Conservation (phyloP, 2,797 vertebrate species). For the Tangara arthus region DNA sequence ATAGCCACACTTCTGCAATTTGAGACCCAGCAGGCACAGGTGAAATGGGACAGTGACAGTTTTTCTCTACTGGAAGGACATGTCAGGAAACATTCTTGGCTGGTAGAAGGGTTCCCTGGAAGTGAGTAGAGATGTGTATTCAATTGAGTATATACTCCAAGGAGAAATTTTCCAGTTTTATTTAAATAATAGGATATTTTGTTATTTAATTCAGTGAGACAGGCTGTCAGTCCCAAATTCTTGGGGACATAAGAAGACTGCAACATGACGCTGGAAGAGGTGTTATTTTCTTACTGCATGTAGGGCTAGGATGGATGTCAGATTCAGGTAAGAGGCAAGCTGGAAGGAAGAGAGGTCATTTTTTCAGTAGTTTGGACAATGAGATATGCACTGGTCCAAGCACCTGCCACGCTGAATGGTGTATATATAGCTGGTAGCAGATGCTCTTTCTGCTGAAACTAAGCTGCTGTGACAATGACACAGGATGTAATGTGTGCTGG, state of each 20-base stretch:
- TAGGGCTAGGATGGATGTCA: not conserved
- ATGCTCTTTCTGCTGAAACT: not conserved
- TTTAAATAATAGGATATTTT: not conserved
- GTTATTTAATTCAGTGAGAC: not conserved
- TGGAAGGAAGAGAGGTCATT: not conserved
- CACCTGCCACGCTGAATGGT: not conserved
- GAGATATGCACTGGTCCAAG: not conserved
- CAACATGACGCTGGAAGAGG: not conserved
- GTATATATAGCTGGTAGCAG: not conserved
- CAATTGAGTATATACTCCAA: not conserved
- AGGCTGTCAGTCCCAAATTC: not conserved
- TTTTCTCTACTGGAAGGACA: not conserved
- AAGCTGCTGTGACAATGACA: not conserved
- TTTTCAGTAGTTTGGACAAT: not conserved
- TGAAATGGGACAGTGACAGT: not conserved
- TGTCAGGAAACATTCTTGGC: not conserved
- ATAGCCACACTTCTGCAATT: not conserved
- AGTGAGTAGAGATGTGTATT: not conserved
- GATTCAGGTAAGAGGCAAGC: not conserved
- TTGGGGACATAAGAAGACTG: not conserved
- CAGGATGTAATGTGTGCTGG: not conserved
- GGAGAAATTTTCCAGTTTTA: not conserved
- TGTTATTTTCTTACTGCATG: not conserved
- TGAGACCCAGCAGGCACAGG: not conserved
- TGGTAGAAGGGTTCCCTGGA: not conserved